Evolutionary conservation across 2,888 invertebrate genomes (phyloP).

Genomic region (Syritta pipiens): DNA sequence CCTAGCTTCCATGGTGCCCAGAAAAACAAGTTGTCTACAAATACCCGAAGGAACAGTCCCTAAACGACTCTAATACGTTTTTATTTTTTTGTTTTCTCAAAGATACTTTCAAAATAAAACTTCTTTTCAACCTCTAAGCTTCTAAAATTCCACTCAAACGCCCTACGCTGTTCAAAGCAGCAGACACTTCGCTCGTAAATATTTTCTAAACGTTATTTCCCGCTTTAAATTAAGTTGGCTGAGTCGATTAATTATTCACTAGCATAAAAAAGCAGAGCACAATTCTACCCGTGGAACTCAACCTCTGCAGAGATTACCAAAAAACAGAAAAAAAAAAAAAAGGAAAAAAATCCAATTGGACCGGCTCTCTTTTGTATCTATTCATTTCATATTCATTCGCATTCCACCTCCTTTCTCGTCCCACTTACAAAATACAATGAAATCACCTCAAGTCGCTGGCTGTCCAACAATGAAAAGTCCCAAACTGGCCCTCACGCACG

Average conservation of each 20-base stretch:
- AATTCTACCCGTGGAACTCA: neutral
- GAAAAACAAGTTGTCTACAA: too few relatives aligned
- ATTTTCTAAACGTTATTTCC: slow-evolving; percentile 22
- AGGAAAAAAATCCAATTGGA: neutral
- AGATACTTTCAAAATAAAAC: too few relatives aligned
- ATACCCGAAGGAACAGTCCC: too few relatives aligned
- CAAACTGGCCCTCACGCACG: slow-evolving; percentile 62
- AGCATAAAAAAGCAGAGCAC: neutral
- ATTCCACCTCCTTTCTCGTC: too few relatives aligned
- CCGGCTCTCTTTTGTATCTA: slow-evolving; percentile 20
- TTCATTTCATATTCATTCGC: slow-evolving; percentile 59
- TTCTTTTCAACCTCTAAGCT: too few relatives aligned
- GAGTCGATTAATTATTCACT: slow-evolving; percentile 32
- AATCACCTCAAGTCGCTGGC: slow-evolving; percentile 29
- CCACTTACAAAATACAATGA: too few relatives aligned
- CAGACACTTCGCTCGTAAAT: too few relatives aligned
- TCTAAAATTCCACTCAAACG: too few relatives aligned
- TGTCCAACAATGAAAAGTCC: slow-evolving; percentile 45
- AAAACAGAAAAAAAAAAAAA: neutral
- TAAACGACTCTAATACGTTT: too few relatives aligned
- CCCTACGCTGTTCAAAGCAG: too few relatives aligned
- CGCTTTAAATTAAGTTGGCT: slow-evolving; percentile 34
- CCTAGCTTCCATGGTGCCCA: too few relatives aligned
- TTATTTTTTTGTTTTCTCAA: too few relatives aligned
- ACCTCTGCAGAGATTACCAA: slow-evolving; percentile 9